A percentile compares a stretch with the other conserved stretches of the same genome.
Conservation (phyloP, 2,797 vertebrate genomes). For the Micromesistius poutassou region DNA sequence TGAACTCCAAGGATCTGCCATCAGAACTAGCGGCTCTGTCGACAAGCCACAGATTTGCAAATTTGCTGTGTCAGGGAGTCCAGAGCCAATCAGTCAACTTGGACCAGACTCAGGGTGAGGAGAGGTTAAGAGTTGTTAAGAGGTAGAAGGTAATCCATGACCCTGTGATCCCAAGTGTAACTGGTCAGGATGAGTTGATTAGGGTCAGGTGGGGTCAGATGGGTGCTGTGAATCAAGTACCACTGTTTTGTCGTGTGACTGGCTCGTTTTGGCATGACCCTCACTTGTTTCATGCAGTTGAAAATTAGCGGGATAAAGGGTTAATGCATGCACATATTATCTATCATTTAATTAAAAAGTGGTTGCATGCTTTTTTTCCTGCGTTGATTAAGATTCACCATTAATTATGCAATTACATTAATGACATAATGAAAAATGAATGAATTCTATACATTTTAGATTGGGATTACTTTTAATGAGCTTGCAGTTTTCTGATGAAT, state of each 20-base stretch:
- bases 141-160: conserved; percentile 46
- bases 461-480: background rate
- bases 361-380: background rate
- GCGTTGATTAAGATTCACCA: background rate
- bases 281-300: background rate
- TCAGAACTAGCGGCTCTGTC: conserved; percentile 12
- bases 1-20: conserved; percentile 26
- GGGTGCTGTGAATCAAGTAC: conserved; percentile 29
- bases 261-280: background rate
- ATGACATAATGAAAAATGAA: background rate
- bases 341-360: background rate
- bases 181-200: conserved; percentile 7
- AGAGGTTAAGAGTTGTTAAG: conserved; percentile 29
- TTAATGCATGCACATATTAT: background rate
- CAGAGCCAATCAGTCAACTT: conserved; percentile 17
- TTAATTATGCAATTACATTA: background rate
- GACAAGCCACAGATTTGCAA: conserved; percentile 13
- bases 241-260: background rate
- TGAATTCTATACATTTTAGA: background rate
- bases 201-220: conserved; percentile 20
- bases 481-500: background rate
- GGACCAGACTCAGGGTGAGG: conserved; percentile 27
- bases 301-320: too few relatives aligned
- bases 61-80: background rate
- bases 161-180: conserved; percentile 46